A percentile compares a stretch with the other conserved stretches of the same genome.
These are phyloP conservation scores for Peromyscus maniculatus DNA, from an alignment of 2,113 vertebrate species.

Conservation along the genomic window DNA sequence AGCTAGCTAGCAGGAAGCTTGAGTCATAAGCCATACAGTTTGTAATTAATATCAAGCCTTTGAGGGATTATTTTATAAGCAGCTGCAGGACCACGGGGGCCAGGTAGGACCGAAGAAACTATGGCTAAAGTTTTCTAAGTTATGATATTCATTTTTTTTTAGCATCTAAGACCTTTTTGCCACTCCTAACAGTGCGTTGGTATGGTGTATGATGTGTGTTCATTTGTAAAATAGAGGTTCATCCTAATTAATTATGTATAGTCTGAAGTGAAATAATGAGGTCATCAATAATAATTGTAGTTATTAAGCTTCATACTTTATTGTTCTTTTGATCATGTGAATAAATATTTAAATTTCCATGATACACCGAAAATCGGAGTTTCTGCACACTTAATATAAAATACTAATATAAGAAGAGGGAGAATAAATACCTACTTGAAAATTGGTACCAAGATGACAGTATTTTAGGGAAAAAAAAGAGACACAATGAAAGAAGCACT, in stretches of 20 bases:
- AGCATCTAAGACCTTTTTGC: background rate
- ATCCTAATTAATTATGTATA: background rate
- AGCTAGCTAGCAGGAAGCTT: too few species aligned
- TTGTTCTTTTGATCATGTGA: background rate
- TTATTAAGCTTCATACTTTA: background rate
- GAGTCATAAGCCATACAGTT: too few species aligned
- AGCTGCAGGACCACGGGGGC: too few species aligned
- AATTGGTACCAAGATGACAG: background rate
- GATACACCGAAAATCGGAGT: background rate
- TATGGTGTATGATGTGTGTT: background rate
- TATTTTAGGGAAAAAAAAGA: background rate
- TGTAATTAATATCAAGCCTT: too few species aligned
- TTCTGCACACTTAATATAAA: background rate
- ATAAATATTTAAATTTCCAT: background rate
- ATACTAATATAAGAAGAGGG: background rate
- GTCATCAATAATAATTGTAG: background rate
- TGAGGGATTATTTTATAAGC: too few species aligned
- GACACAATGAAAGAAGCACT: background rate
- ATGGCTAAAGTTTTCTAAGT: background rate
- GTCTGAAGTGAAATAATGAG: background rate
- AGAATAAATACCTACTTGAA: background rate
- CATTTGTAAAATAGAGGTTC: background rate
- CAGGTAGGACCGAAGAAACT: too few species aligned
- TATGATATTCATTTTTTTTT: slow-evolving; percentile 8
- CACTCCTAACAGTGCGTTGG: background rate